phyloP scores from a whole-genome alignment of 1,140 invertebrate genomes.

The Bombus vancouverensis region DNA sequence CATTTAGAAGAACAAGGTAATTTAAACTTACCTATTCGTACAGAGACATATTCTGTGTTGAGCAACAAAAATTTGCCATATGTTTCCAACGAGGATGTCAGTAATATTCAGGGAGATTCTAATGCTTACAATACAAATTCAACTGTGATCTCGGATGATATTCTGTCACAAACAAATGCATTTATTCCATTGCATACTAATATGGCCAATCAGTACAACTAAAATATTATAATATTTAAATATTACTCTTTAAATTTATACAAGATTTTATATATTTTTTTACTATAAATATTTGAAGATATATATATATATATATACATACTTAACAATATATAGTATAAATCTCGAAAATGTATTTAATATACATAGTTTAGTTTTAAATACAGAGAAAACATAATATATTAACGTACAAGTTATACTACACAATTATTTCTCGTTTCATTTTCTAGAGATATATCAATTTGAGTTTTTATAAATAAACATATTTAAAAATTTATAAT shows the following conservation, averaged over 20 bases:
- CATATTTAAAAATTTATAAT: constrained; percentile 15
- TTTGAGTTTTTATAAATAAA: constrained; percentile 1
- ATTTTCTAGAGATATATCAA: background rate
- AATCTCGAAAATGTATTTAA: constrained; percentile 1
- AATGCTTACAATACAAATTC: background rate
- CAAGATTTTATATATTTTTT: background rate
- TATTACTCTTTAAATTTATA: background rate
- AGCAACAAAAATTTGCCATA: background rate
- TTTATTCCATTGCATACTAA: background rate
- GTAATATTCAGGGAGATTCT: background rate
- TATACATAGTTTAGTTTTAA: background rate
- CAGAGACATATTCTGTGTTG: background rate
- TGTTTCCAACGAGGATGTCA: background rate
- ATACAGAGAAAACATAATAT: constrained; percentile 12
- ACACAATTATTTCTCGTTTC: background rate
- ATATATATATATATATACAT: constrained; percentile 19
- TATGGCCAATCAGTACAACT: background rate
- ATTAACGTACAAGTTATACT: background rate
- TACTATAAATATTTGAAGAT: background rate
- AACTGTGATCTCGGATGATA: background rate
- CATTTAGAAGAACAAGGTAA: background rate
- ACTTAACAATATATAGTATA: background rate
- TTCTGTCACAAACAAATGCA: background rate
- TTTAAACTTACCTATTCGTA: background rate
- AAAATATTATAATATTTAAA: background rate